Base-by-base conservation (phyloP, 2,888 invertebrate genomes). In the Eupithecia abbreviata region DNA sequence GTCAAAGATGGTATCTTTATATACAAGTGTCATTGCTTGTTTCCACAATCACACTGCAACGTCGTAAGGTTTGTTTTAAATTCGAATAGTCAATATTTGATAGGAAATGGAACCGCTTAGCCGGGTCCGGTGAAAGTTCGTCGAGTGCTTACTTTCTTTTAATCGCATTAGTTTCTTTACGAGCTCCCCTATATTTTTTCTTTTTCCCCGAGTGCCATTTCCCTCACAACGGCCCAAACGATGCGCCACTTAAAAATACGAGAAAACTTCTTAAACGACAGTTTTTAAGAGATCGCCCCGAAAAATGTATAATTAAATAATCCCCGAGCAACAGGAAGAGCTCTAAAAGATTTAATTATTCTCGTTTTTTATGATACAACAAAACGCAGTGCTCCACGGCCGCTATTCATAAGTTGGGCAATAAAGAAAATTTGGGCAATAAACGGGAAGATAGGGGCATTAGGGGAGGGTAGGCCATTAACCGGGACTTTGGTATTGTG, bases 341-440 rank as follows among this genome's bases (percentile, higher is more conserved):
- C 80, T 78, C 79, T 77, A 79, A 80, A 84, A 84, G 84, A 87
- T 86, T 87, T 86, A 87, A 87, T 87, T 87, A 87, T 83, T 81
- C 79, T 77, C 77, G 5, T 84, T 87, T 86, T 87, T 87, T 82
- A 81, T 79, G 82, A 69, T 81, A 82, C 80, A 82, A 81, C 82
- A 82, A 80, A 82, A 81, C 81, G 82, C 78, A 79, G 77, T 76
- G 77, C 79, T 72, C 75, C 77, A 76, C 75, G 74, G 76, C 78
- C 77, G 82, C 81, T 86, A 87, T 87, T 89, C 87, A 88, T 87
- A 88, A 89, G 87, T 88, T 88, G 83, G 82, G 87, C 84, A 88
- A 88, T 89, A 89, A 89, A 89, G 89, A 88, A 89, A 89, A 89
- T 90, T 89, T 87, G 80, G 82, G 88, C 86, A 84, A 88, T 89